phyloP scores from a whole-genome alignment of 2,113 vertebrate genomes.

The Corythoichthys intestinalis region DNA sequence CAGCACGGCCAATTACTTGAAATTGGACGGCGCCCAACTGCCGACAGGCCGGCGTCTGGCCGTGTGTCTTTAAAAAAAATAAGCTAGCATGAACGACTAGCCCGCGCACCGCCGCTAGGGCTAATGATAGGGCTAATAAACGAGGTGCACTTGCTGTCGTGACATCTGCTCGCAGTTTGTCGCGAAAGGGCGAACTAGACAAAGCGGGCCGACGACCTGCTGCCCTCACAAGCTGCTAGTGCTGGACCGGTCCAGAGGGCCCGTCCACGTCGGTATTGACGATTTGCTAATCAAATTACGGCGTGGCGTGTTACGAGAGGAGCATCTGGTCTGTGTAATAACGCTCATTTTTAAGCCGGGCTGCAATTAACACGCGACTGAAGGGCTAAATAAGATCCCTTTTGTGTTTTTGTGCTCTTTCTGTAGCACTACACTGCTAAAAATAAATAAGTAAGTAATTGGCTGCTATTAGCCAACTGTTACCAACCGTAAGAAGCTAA shows the following conservation, averaged over 20 bases:
- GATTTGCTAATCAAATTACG: conserved; percentile 60
- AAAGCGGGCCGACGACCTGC: conserved; percentile 18
- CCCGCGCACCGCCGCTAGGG: background rate
- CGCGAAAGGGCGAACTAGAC: conserved; percentile 22
- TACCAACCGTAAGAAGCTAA: no score
- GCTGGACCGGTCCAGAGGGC: conserved; percentile 34
- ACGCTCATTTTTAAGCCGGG: conserved; percentile 47
- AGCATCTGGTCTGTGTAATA: conserved; percentile 60
- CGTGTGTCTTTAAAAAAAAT: background rate
- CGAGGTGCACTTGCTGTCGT: background rate
- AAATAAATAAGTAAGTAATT: no score
- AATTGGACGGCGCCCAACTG: conserved; percentile 11
- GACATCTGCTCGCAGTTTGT: conserved; percentile 33
- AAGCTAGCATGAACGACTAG: no score
- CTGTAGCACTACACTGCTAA: no score
- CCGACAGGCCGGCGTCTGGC: background rate
- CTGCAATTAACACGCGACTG: conserved; percentile 12
- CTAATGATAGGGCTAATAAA: conserved; percentile 10
- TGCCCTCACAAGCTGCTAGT: conserved; percentile 15
- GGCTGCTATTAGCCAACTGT: no score
- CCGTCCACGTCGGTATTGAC: conserved; percentile 38
- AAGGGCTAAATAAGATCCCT: background rate
- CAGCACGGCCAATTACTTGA: conserved; percentile 36
- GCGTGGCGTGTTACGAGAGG: conserved; percentile 29
- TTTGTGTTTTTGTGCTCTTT: no score